phyloP scores from a whole-genome alignment of 2,113 vertebrate genomes.

The Pelusios castaneus region DNA sequence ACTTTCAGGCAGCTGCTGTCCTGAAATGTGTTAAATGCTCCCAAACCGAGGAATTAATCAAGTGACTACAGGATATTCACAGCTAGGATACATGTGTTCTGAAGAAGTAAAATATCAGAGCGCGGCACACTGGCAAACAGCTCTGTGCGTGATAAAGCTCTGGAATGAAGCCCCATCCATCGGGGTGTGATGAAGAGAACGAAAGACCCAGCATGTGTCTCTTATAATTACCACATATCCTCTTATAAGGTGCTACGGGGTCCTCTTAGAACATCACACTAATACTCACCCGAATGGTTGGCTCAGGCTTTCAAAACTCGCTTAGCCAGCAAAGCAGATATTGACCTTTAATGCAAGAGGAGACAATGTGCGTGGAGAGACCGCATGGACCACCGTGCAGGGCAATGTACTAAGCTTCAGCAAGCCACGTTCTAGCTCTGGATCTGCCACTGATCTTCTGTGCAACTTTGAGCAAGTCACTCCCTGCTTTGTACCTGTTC shows the following conservation, averaged over 20 bases:
- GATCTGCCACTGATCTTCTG: not conserved
- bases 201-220: not conserved
- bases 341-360: not conserved
- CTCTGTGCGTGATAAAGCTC: not conserved
- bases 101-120: accelerated
- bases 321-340: not conserved
- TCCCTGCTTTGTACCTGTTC: not conserved
- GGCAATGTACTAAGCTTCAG: not conserved
- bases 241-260: not conserved
- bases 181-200: not conserved
- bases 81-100: not conserved
- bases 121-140: accelerated
- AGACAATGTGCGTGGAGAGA: not conserved
- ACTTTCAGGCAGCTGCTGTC: not conserved
- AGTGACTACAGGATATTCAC: accelerated
- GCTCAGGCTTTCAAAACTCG: not conserved
- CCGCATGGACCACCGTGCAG: no score
- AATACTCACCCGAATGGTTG: not conserved
- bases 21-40: accelerated
- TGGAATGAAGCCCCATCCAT: not conserved
- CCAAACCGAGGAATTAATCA: not conserved
- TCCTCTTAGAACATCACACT: not conserved
- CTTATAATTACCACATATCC: not conserved
- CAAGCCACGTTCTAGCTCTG: not conserved
- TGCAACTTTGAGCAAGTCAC: not conserved